These are phyloP conservation scores for Cydia strobilella DNA, from an alignment of 1,140 invertebrate species.

Conservation along the genomic window DNA sequence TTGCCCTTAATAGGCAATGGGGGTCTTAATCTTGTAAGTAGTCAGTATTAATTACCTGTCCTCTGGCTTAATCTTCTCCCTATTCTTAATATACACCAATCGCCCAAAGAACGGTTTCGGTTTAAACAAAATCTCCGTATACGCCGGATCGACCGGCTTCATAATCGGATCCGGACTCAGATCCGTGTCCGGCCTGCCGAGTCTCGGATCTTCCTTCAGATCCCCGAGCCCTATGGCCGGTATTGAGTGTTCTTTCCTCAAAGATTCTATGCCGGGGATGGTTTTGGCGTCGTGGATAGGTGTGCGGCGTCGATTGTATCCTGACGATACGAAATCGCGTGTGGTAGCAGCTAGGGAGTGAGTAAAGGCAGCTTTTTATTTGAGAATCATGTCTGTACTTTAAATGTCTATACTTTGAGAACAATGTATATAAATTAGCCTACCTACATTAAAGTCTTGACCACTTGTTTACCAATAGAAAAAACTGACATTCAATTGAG, in stretches of 20 bases:
- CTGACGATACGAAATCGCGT: slow-evolving; percentile 40
- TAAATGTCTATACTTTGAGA: too few species aligned
- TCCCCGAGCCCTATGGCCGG: slow-evolving; percentile 46
- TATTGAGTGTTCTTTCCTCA: slow-evolving; percentile 46
- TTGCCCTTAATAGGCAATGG: too few species aligned
- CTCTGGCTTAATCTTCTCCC: slow-evolving; percentile 41
- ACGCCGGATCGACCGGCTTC: slow-evolving; percentile 42
- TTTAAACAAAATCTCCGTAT: slow-evolving; percentile 45
- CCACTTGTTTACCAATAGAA: too few species aligned
- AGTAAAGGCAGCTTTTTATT: background rate
- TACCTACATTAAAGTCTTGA: too few species aligned
- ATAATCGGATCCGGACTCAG: slow-evolving; percentile 44
- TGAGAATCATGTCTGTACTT: too few species aligned
- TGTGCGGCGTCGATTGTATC: slow-evolving; percentile 37
- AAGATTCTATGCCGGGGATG: slow-evolving; percentile 36
- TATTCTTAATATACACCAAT: slow-evolving; percentile 39
- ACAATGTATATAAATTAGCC: too few species aligned
- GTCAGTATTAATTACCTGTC: slow-evolving; percentile 36
- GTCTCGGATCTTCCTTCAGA: slow-evolving; percentile 45
- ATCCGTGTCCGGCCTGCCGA: slow-evolving; percentile 42
- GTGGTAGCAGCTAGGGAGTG: slow-evolving; percentile 39
- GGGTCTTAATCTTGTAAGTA: too few species aligned
- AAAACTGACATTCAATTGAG: too few species aligned
- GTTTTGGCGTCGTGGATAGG: slow-evolving; percentile 38
- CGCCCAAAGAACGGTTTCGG: slow-evolving; percentile 43